These are phyloP conservation scores for Archips crataeganus DNA, from an alignment of 2,888 invertebrate genomes.

Conservation along the genomic window DNA sequence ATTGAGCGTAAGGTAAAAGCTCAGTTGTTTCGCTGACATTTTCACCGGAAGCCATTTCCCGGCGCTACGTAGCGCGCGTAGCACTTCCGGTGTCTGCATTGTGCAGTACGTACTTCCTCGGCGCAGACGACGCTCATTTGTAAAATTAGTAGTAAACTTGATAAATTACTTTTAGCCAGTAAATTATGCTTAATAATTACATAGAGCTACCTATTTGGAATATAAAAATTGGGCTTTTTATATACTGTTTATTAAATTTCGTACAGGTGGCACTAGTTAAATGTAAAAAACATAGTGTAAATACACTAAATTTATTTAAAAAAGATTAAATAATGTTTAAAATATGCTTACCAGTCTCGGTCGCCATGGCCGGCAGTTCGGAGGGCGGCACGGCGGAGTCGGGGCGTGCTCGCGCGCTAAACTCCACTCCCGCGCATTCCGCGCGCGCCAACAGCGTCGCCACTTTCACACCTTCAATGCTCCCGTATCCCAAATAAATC, in stretches of 20 bases:
- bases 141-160: background rate
- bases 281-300: too few relatives aligned
- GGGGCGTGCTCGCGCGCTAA: conserved; percentile 80
- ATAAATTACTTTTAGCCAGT: background rate
- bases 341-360: conserved; percentile 78
- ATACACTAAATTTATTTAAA: background rate
- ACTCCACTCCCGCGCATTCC: conserved; percentile 84
- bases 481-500: conserved; percentile 50
- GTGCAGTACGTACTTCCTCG: conserved; percentile 5
- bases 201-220: background rate
- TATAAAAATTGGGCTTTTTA: background rate
- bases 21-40: conserved; percentile 13
- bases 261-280: too few relatives aligned
- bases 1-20: conserved; percentile 1
- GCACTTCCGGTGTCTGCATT: conserved; percentile 38
- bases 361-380: conserved; percentile 83
- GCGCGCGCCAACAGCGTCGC: conserved; percentile 76
- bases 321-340: background rate
- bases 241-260: too few relatives aligned
- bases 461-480: conserved; percentile 73
- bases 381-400: conserved; percentile 82
- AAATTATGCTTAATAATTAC: background rate
- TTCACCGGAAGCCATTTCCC: conserved; percentile 33
- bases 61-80: conserved; percentile 39
- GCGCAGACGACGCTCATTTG: conserved; percentile 4